Conservation (phyloP, 2,113 vertebrate species). For the Mormyrus iriodes region DNA sequence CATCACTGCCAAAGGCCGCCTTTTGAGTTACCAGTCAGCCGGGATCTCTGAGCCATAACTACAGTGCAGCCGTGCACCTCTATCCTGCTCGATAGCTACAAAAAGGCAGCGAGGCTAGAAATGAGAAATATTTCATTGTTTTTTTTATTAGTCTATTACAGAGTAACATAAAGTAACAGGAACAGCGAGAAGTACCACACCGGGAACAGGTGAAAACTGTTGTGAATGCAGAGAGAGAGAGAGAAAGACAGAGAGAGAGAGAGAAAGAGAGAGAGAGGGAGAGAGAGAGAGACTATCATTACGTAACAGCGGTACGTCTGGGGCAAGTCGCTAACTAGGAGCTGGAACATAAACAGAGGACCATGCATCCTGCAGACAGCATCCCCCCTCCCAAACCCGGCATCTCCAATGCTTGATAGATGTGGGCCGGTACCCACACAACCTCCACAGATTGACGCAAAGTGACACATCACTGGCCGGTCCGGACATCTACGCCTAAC, state of each 20-base stretch:
- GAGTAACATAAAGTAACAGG: background rate
- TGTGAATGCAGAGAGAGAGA: background rate
- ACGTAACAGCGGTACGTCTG: background rate
- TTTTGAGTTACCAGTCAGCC: background rate
- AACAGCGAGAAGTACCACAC: background rate
- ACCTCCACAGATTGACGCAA: slow-evolving; percentile 15
- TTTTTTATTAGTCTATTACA: background rate
- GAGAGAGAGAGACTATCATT: background rate
- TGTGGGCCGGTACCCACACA: too few relatives aligned
- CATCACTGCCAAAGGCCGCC: background rate
- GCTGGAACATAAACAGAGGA: background rate
- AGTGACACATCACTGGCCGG: slow-evolving; percentile 3
- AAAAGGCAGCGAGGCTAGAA: background rate
- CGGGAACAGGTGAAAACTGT: background rate
- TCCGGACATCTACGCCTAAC: background rate
- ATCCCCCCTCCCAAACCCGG: background rate
- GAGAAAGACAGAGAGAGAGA: background rate
- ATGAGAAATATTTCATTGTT: background rate
- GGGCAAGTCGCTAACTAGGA: background rate
- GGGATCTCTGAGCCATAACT: background rate
- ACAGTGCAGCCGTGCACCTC: background rate
- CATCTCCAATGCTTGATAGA: background rate
- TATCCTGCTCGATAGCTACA: background rate
- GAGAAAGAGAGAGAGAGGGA: background rate
- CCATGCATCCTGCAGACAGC: background rate